Conservation (phyloP, 2,888 invertebrate species). For the Synanthedon tipuliformis region DNA sequence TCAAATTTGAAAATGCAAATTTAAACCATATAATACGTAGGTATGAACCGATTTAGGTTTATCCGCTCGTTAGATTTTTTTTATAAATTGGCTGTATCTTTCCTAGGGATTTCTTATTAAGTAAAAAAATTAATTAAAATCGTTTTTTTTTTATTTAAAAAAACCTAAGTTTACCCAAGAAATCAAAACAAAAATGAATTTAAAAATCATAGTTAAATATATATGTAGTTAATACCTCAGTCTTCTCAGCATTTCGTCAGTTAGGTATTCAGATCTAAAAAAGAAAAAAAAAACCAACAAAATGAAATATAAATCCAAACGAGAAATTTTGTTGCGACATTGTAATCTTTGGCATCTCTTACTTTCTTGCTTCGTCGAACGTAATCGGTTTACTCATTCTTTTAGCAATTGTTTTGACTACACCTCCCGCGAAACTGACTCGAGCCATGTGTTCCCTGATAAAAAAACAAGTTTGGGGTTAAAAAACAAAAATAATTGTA, state of each 20-base stretch:
- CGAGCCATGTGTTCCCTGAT: constrained; percentile 31
- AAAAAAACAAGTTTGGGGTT: not conserved
- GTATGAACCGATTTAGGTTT: too few species aligned
- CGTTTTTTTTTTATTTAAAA: too few species aligned
- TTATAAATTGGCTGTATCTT: too few species aligned
- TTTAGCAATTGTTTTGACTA: constrained; percentile 33
- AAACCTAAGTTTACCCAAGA: too few species aligned
- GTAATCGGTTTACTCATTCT: constrained; percentile 20
- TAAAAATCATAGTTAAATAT: not conserved
- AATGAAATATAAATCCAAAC: not conserved
- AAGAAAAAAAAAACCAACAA: not conserved
- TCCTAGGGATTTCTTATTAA: too few species aligned
- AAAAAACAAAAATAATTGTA: too few species aligned
- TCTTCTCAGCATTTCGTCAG: constrained; percentile 32
- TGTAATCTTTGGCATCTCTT: constrained; percentile 7
- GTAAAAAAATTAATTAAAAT: too few species aligned
- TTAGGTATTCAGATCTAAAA: constrained; percentile 26
- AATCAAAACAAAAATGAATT: too few species aligned
- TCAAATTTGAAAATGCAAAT: too few species aligned
- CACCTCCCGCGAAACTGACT: constrained; percentile 44
- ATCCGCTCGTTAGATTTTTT: too few species aligned
- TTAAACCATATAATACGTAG: too few species aligned
- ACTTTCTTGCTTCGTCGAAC: constrained; percentile 25
- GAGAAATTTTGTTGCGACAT: not conserved
- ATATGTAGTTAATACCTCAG: constrained; percentile 22